Evolutionary conservation across 2,113 vertebrate genomes (phyloP).

Genomic region (Pontoporia blainvillei): DNA sequence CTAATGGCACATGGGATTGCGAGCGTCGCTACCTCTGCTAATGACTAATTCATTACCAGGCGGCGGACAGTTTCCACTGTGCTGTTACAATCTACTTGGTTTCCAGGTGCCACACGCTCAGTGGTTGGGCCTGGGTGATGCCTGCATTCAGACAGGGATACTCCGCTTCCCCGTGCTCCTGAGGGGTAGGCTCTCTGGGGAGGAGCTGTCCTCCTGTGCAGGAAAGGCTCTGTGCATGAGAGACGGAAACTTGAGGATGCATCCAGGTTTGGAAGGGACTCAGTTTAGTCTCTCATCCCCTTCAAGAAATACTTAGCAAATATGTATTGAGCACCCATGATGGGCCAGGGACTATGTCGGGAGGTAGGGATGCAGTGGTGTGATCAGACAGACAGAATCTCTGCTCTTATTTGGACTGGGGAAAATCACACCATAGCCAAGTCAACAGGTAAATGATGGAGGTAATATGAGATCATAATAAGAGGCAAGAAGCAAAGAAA

Average conservation of each 20-base stretch:
- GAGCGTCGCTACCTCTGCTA: constrained; percentile 71
- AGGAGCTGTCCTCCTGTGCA: background rate
- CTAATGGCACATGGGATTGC: constrained; percentile 70
- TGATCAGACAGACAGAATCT: background rate
- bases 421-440: background rate
- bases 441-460: background rate
- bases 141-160: background rate
- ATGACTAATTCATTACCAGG: constrained; percentile 77
- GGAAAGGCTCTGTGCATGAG: background rate
- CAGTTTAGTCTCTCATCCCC: background rate
- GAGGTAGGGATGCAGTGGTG: background rate
- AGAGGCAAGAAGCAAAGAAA: background rate
- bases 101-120: constrained; percentile 48
- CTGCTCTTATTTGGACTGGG: background rate
- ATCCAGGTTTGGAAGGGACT: background rate
- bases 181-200: background rate
- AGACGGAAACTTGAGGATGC: background rate
- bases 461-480: background rate
- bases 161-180: background rate
- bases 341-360: background rate
- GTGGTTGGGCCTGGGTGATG: background rate
- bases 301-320: background rate
- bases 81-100: constrained; percentile 67
- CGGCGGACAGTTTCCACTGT: constrained; percentile 46
- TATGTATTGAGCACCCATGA: background rate